Evolutionary conservation across 1,140 invertebrate species (phyloP).

Genomic region (Aphelenchoides fujianensis): DNA sequence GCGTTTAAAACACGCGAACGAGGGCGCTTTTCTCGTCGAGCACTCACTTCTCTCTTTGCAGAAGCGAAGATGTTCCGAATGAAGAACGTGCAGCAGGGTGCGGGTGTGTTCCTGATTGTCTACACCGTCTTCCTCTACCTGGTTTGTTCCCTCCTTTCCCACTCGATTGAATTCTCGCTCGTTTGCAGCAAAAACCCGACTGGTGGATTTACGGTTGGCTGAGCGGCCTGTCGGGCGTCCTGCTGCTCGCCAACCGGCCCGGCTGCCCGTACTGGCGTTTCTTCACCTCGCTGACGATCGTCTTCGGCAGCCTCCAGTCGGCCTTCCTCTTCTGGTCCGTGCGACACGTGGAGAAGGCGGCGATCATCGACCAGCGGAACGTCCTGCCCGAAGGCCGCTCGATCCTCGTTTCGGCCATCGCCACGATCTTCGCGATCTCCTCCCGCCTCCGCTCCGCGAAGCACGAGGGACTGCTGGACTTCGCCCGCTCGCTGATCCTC

Average conservation of each 20-base stretch:
- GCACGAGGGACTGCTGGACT: constrained; percentile 12
- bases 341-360: constrained; percentile 24
- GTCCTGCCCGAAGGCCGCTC: constrained; percentile 38
- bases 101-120: not conserved
- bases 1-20: no score
- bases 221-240: constrained; percentile 40
- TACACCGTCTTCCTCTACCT: constrained; percentile 14
- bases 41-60: no score
- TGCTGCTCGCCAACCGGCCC: constrained; percentile 30
- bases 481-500: constrained; percentile 27
- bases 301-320: constrained; percentile 32
- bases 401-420: constrained; percentile 36
- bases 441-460: constrained; percentile 28
- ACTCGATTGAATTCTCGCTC: not conserved
- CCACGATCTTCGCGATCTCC: constrained; percentile 38
- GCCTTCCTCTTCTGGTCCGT: constrained; percentile 44
- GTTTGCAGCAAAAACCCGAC: constrained; percentile 39
- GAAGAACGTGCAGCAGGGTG: not conserved
- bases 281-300: constrained; percentile 30
- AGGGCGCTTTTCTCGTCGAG: no score
- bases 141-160: not conserved
- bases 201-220: constrained; percentile 51
- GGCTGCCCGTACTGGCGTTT: constrained; percentile 39
- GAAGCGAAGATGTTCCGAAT: not conserved
- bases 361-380: constrained; percentile 19